A percentile compares a stretch with the other conserved stretches of the same genome.
These are phyloP conservation scores for Vidua macroura DNA, from an alignment of 2,113 vertebrate genomes.

Conservation along the genomic window DNA sequence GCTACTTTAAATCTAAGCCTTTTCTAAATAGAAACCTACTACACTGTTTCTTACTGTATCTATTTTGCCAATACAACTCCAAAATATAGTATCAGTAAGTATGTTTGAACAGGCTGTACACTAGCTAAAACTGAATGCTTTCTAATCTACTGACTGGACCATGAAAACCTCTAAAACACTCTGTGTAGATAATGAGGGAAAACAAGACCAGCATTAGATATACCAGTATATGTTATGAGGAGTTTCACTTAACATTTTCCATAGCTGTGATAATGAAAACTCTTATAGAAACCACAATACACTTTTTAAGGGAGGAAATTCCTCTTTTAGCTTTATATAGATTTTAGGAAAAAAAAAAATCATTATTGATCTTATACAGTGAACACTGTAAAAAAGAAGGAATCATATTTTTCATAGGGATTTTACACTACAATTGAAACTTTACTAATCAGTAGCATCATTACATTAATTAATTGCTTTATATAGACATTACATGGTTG, in stretches of 20 bases:
- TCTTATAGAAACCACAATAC: slow-evolving; percentile 58
- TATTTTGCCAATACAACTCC: not conserved
- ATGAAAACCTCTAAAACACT: not conserved
- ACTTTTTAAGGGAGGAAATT: slow-evolving; percentile 57
- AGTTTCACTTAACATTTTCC: not conserved
- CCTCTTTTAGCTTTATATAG: slow-evolving; percentile 61
- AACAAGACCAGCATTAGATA: not conserved
- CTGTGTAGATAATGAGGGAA: not conserved
- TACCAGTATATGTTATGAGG: not conserved
- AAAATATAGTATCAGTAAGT: not conserved
- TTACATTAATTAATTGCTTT: slow-evolving; percentile 55
- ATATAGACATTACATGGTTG: slow-evolving; percentile 38
- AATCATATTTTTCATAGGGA: slow-evolving; percentile 45
- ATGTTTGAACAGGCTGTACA: not conserved
- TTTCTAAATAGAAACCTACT: not conserved
- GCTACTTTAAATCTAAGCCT: not conserved
- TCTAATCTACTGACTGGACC: not conserved
- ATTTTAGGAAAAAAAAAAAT: slow-evolving; percentile 4
- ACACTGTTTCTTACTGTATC: not conserved
- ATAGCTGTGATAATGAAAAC: not conserved
- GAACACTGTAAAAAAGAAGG: slow-evolving; percentile 46
- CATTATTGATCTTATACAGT: slow-evolving; percentile 30
- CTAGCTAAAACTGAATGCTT: not conserved
- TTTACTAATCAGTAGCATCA: slow-evolving; percentile 41
- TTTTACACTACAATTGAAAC: slow-evolving; percentile 62